These are phyloP conservation scores for Sphenodon punctatus DNA, from an alignment of 2,797 vertebrate genomes.

Conservation along the genomic window DNA sequence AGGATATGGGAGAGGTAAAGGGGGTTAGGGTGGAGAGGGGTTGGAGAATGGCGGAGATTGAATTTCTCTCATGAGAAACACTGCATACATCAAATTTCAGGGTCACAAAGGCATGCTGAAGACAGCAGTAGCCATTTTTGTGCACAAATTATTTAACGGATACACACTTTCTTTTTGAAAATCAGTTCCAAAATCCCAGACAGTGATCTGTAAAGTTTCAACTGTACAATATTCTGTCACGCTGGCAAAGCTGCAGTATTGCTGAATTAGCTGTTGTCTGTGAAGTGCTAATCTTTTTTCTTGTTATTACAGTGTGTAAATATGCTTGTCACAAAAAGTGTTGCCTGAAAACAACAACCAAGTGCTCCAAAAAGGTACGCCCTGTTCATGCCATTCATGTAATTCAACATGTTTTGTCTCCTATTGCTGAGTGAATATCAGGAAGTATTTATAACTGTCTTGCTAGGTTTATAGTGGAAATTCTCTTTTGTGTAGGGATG, in stretches of 20 bases:
- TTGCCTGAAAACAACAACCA: conserved; percentile 91
- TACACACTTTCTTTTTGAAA: neutral
- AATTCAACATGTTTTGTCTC: neutral
- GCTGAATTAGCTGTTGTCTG: neutral
- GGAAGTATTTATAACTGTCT: neutral
- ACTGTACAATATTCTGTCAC: neutral
- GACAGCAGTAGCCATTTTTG: neutral
- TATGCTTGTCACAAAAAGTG: conserved; percentile 98
- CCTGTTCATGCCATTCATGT: neutral
- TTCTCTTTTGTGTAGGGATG: neutral
- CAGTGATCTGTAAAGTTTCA: neutral
- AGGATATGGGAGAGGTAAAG: no score
- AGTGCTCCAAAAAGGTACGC: conserved; percentile 97
- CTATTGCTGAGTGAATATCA: neutral
- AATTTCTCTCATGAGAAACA: neutral
- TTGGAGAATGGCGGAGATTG: no score
- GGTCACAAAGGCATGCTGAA: neutral
- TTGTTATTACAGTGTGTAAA: conserved; percentile 87
- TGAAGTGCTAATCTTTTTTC: neutral
- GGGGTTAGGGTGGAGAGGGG: no score
- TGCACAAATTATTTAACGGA: neutral
- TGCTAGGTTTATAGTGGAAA: neutral
- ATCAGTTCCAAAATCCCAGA: neutral
- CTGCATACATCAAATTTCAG: neutral
- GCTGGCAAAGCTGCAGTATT: neutral